Evolutionary conservation across 1,140 invertebrate genomes (phyloP), one percentile per base, ranked within the genome.

Genomic region (Colletes latitarsis): DNA sequence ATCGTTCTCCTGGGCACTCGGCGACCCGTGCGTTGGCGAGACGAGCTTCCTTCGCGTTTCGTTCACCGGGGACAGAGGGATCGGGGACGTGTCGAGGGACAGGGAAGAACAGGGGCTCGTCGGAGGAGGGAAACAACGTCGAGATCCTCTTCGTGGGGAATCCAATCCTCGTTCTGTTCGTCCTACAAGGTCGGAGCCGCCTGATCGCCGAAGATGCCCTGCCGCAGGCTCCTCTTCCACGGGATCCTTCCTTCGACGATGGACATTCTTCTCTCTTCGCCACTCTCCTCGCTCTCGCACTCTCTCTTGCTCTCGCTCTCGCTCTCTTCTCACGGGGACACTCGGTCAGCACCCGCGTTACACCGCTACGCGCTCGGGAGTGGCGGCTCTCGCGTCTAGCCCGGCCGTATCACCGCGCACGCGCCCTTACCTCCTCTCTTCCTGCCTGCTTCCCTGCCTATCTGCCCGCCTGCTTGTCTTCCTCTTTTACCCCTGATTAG

Each of bases 351-450:
- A 93, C 90, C 92, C 92, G 93, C 90, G 92, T 91, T 92, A 92
- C 91, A 91, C 90, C 92, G 92, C 85, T 88, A 82, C 86, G 85
- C 92, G 92, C 92, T 91, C 92, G 93, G 93, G 92, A 92, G 92
- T 93, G 93, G 93, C 92, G 92, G 88, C 90, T 90, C 89, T 92
- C 89, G 89, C 89, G 81, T 90, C 88, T 92, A 89, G 88, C 92
- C 91, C 89, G 91, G 91, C 89, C 91, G 90, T 82, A 88, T 77
- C 70, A 86, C 49, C 77, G 91, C 92, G 92, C 92, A 92, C 39
- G 90, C 92, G 92, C 91, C 72, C 66, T 78, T 82, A 68, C 58
- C 84, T 82, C 79, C 75, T 87, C 83, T 80, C 82, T 87, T 72
- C 73, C 75, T 87, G 77, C 81, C 62, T 85, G 77, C 76, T 57